Evolutionary conservation across 2,113 vertebrate genomes (phyloP).

Genomic region (Pituophis catenifer): DNA sequence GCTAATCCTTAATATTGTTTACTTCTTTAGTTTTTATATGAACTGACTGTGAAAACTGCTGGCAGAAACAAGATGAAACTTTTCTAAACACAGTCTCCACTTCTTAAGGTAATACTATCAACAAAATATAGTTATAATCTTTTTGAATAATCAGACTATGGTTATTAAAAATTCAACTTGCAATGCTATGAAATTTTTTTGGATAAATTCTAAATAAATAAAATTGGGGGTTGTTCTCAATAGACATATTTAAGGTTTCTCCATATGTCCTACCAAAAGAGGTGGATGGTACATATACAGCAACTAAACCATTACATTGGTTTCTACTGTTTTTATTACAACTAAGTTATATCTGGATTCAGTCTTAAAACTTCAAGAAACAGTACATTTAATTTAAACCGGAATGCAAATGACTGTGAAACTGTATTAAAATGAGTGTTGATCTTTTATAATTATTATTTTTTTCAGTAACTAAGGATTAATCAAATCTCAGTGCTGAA

Average conservation of each 20-base stretch:
- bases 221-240: neutral
- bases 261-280: neutral
- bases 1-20: neutral
- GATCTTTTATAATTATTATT: neutral
- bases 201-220: neutral
- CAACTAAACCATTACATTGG: neutral
- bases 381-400: neutral
- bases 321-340: neutral
- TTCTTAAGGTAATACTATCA: neutral
- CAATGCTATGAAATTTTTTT: neutral
- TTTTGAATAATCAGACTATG: neutral
- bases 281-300: too few species aligned
- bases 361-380: neutral
- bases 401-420: neutral
- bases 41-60: neutral
- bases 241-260: neutral
- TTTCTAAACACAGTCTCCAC: neutral
- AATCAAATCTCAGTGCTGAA: neutral
- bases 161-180: neutral
- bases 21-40: neutral
- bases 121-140: neutral
- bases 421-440: neutral
- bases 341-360: neutral
- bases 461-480: neutral
- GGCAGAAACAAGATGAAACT: neutral